Percentiles rank a stretch among this genome's conserved stretches.
Conservation (phyloP, 2,888 invertebrate species). For the Pharmacophagus antenor region DNA sequence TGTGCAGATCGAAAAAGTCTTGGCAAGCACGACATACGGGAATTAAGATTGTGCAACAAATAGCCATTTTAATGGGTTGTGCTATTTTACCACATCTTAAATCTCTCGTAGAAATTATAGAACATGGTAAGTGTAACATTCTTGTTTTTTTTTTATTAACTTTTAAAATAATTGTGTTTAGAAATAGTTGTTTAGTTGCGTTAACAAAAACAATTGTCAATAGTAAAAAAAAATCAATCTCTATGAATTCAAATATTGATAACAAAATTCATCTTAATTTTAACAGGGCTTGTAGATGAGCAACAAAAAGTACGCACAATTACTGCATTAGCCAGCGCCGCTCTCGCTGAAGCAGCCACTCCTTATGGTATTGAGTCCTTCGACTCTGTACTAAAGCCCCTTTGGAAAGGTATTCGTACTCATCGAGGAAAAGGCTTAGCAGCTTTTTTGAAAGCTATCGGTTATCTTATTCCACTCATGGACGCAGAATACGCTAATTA, state of each 20-base stretch:
- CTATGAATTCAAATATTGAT: too few relatives aligned
- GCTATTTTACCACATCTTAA: conserved; percentile 99
- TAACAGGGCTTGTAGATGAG: conserved; percentile 93
- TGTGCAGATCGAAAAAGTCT: conserved; percentile 99
- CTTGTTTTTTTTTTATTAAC: too few relatives aligned
- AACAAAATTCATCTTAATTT: conserved; percentile 7
- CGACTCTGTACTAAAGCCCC: conserved; percentile 98
- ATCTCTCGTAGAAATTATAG: conserved; percentile 99
- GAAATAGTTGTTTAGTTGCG: too few relatives aligned
- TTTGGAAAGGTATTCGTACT: conserved; percentile 99
- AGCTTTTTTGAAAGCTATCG: conserved; percentile 99
- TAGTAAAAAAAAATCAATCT: too few relatives aligned
- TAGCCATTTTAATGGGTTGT: conserved; percentile 99
- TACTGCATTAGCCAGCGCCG: conserved; percentile 98
- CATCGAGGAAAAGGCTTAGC: conserved; percentile 96
- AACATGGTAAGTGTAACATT: conserved; percentile 92
- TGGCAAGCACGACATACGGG: conserved; percentile 99
- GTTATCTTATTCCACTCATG: conserved; percentile 99
- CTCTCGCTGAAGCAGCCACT: conserved; percentile 98
- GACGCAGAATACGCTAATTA: conserved; percentile 99
- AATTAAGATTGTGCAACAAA: conserved; percentile 99
- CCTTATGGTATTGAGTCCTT: conserved; percentile 99
- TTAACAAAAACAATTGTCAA: too few relatives aligned
- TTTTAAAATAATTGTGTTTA: too few relatives aligned
- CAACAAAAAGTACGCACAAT: conserved; percentile 99